These are phyloP conservation scores for Rhinichthys osculus DNA, from an alignment of 2,797 vertebrate species.

Conservation along the genomic window DNA sequence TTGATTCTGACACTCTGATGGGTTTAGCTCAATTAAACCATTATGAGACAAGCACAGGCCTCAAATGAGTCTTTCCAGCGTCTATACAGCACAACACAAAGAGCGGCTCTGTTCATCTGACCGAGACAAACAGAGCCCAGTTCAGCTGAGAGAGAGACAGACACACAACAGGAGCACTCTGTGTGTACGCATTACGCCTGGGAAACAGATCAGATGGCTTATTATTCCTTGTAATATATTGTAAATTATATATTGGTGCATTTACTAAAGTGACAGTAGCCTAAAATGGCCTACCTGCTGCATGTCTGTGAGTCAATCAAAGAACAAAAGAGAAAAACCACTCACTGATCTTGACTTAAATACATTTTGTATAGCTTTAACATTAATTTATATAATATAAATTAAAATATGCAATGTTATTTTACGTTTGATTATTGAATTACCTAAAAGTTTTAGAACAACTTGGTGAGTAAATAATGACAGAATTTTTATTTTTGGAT, in stretches of 20 bases:
- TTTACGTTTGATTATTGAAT: too few relatives aligned
- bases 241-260: not conserved
- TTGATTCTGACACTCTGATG: not conserved
- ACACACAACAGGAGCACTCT: conserved; percentile 11
- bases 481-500: too few relatives aligned
- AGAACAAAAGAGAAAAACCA: too few relatives aligned
- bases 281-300: too few relatives aligned
- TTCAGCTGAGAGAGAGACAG: not conserved
- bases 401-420: too few relatives aligned
- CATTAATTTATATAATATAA: too few relatives aligned
- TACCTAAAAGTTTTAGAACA: too few relatives aligned
- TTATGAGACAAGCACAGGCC: conserved; percentile 6
- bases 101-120: not conserved
- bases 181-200: not conserved
- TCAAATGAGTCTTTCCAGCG: not conserved
- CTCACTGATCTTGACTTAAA: too few relatives aligned
- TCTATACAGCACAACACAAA: conserved; percentile 20
- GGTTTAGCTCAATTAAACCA: conserved; percentile 36
- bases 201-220: not conserved
- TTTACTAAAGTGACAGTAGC: not conserved
- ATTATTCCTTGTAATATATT: not conserved
- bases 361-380: too few relatives aligned
- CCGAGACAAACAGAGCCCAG: not conserved
- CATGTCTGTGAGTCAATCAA: not conserved
- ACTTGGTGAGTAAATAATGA: not conserved